Percentiles rank a stretch among this genome's conserved stretches.
Evolutionary conservation across 2,888 invertebrate species (phyloP).

Genomic region (Poecilobothrus nobilitatus): DNA sequence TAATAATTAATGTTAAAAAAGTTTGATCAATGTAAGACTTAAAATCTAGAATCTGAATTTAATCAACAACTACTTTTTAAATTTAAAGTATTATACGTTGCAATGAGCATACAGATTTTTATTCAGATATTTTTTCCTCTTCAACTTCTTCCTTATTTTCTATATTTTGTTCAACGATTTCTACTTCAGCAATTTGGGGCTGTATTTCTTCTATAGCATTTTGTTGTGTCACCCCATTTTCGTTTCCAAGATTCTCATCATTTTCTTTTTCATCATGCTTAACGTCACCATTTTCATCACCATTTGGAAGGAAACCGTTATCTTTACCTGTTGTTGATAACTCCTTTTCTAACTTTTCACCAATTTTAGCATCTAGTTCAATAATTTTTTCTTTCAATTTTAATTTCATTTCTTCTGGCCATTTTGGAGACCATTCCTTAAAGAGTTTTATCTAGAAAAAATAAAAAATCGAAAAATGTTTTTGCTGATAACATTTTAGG

Average conservation of each 20-base stretch:
- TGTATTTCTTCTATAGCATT: conserved; percentile 12
- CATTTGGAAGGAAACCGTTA: conserved; percentile 25
- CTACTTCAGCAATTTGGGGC: conserved; percentile 16
- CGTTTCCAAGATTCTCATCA: conserved; percentile 13
- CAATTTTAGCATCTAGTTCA: conserved; percentile 64
- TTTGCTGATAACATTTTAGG: too few species aligned
- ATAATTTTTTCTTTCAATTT: conserved; percentile 59
- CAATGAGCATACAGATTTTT: not conserved
- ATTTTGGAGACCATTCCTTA: conserved; percentile 73
- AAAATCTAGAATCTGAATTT: too few species aligned
- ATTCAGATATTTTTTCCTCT: not conserved
- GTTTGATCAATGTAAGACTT: too few species aligned
- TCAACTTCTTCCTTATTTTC: conserved; percentile 17
- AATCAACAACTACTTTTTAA: too few species aligned
- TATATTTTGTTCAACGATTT: conserved; percentile 24
- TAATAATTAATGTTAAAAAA: too few species aligned
- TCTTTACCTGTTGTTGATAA: conserved; percentile 25
- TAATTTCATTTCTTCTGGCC: conserved; percentile 65
- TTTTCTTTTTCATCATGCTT: conserved; percentile 19
- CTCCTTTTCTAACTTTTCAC: conserved; percentile 57
- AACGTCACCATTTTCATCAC: conserved; percentile 22
- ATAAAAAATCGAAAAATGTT: not conserved
- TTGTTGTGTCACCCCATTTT: conserved; percentile 2
- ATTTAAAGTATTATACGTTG: too few species aligned
- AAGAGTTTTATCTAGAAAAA: conserved; percentile 65